phyloP scores from a whole-genome alignment of 1,140 invertebrate species.

The Drosophila parvula region DNA sequence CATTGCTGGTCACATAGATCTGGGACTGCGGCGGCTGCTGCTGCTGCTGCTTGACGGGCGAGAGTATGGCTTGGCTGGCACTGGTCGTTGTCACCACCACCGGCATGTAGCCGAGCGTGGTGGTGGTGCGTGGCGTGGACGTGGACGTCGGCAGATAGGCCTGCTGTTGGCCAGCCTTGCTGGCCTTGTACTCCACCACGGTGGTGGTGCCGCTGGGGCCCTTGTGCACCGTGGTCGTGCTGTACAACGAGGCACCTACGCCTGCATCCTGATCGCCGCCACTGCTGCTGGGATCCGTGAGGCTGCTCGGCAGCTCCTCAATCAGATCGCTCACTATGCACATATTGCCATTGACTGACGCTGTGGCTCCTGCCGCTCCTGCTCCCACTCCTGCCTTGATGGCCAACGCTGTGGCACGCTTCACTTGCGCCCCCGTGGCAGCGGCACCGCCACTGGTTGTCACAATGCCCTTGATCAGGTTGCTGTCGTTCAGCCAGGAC shows the following conservation, averaged over 20 bases:
- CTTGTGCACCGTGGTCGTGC: slow-evolving; percentile 81
- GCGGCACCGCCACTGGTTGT: slow-evolving; percentile 43
- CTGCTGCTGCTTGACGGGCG: slow-evolving; percentile 18
- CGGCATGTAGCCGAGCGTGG: slow-evolving; percentile 52
- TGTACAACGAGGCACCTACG: slow-evolving; percentile 44
- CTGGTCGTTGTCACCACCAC: slow-evolving; percentile 34
- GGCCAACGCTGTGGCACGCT: slow-evolving; percentile 32
- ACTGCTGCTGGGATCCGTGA: slow-evolving; percentile 24
- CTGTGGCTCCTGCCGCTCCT: not conserved
- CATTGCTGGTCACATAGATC: slow-evolving; percentile 64
- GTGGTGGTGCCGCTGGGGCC: slow-evolving; percentile 82
- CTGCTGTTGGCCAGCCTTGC: slow-evolving; percentile 34
- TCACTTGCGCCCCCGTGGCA: slow-evolving; percentile 9
- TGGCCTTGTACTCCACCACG: slow-evolving; percentile 81
- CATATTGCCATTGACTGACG: slow-evolving; percentile 29
- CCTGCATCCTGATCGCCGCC: not conserved
- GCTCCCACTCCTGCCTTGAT: slow-evolving; percentile 25
- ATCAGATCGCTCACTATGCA: slow-evolving; percentile 75
- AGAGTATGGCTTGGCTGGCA: slow-evolving; percentile 9
- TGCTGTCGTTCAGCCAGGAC: slow-evolving; percentile 95
- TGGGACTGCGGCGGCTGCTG: slow-evolving; percentile 27
- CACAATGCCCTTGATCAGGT: slow-evolving; percentile 91
- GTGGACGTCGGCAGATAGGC: slow-evolving; percentile 16
- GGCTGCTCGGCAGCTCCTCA: slow-evolving; percentile 60
- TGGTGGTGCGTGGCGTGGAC: not conserved